Conservation (phyloP, 2,797 vertebrate genomes). For the Halcyon smyrnensis region DNA sequence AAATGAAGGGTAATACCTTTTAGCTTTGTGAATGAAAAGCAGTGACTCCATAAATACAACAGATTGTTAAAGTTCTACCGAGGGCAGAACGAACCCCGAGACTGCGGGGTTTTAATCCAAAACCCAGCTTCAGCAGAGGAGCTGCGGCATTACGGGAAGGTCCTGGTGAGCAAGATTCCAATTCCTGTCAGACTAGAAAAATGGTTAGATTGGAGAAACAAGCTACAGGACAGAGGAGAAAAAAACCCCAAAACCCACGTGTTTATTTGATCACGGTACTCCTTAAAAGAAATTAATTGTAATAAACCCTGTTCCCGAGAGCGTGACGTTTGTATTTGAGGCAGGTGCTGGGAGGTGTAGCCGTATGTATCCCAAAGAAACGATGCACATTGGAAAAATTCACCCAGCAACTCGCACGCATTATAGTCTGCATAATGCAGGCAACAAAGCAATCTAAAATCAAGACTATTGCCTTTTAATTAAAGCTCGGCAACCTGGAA, state of each 20-base stretch:
- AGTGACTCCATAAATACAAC: not conserved
- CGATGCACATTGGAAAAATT: not conserved
- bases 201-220: not conserved
- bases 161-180: not conserved
- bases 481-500: constrained; percentile 80
- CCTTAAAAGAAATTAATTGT: not conserved
- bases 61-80: fast-evolving
- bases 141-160: not conserved
- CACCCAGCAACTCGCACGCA: constrained; percentile 4
- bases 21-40: not conserved
- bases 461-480: constrained; percentile 78
- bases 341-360: constrained; percentile 31
- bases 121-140: not conserved
- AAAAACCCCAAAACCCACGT: fast-evolving
- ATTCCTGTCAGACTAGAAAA: not conserved
- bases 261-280: not conserved
- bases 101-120: not conserved
- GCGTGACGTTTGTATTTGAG: not conserved
- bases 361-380: not conserved
- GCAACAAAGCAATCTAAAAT: constrained; percentile 59
- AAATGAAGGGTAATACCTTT: not conserved
- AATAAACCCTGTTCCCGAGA: not conserved
- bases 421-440: constrained; percentile 54
- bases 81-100: not conserved
- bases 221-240: not conserved